Base-by-base conservation (phyloP, 2,888 invertebrate species). In the Pachycephus smyrnensis region DNA sequence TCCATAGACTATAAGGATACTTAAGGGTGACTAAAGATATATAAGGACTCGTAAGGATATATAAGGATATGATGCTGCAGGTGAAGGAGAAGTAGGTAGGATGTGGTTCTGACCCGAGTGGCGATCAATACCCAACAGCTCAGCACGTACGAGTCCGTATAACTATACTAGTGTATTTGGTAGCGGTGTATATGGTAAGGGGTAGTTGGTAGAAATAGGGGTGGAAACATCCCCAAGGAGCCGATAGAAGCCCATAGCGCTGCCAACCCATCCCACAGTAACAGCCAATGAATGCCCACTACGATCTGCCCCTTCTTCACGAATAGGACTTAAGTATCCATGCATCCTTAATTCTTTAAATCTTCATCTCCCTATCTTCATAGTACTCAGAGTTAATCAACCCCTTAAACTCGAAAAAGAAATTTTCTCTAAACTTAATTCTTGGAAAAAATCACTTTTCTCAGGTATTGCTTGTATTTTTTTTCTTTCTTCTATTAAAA, bases 161-260 rank as follows among this genome's bases (percentile, higher is more conserved):
- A 88, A 87, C 87, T 87, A 88, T 88, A 88, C 84, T 80, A 85
- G 86, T 86, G 85, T 88, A 88, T 89, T 89, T 86, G 88, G 83
- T 80, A 81, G 80, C 79, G 82, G 83, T 88, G 86, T 88, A 88
- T 85, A 88, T 82, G 84, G 86, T 82, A 85, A 86, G 86, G 77
- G 86, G 87, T 85, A 86, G 87, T 88, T 87, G 86, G 84, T 86
- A 87, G 89, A 87, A 89, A 88, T 89, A 90, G 90, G 88, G 88
- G 89, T 87, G 89, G 90, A 88, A 89, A 86, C 88, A 90, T 90
- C 90, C 90, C 90, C 88, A 89, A 90, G 90, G 89, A 90, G 86
- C 89, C 88, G 90, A 90, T 90, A 89, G 89, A 88, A 85, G 85
- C 86, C 86, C 87, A 85, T 89, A 85, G 89, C 86, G 85, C 85